Conservation (phyloP, 2,113 vertebrate genomes). For the Benitochromis conjunctus region DNA sequence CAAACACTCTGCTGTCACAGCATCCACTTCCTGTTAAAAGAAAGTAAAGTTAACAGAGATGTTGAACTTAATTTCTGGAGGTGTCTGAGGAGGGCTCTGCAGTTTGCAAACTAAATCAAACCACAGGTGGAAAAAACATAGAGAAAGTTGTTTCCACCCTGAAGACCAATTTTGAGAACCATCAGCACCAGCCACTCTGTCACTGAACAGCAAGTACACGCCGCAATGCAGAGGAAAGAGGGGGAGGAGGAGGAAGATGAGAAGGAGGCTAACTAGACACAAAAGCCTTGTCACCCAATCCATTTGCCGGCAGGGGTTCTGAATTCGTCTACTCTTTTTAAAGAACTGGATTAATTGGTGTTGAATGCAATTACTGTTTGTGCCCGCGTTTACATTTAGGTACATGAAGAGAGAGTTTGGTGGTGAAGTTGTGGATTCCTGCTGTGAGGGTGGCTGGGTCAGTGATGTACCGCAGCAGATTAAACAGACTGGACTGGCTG, state of each 20-base stretch:
- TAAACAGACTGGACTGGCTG: background rate
- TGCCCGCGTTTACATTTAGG: slow-evolving; percentile 39
- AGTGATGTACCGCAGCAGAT: slow-evolving; percentile 7
- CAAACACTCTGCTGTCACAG: slow-evolving; percentile 69
- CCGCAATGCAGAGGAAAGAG: slow-evolving; percentile 57
- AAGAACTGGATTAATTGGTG: slow-evolving; percentile 58
- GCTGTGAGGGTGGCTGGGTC: background rate
- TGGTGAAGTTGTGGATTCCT: background rate
- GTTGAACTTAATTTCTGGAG: slow-evolving; percentile 18
- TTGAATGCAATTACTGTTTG: slow-evolving; percentile 46
- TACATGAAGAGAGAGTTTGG: slow-evolving; percentile 1
- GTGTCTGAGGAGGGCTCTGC: background rate
- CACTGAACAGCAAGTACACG: slow-evolving; percentile 40
- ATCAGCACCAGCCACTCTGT: slow-evolving; percentile 23
- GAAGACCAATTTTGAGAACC: slow-evolving; percentile 3
- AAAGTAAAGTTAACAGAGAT: slow-evolving; percentile 31
- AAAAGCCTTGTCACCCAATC: slow-evolving; percentile 45
- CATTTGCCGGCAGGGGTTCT: slow-evolving; percentile 40
- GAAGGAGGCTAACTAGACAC: slow-evolving; percentile 36
- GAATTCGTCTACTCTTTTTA: slow-evolving; percentile 48
- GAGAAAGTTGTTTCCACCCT: background rate
- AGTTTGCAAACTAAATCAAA: slow-evolving; percentile 3
- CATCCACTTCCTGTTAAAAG: slow-evolving; percentile 69
- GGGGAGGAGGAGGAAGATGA: slow-evolving; percentile 38
- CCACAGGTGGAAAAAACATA: background rate